These are phyloP conservation scores for Protobothrops flavoviridis DNA, from an alignment of 2,113 vertebrate genomes.

Conservation along the genomic window DNA sequence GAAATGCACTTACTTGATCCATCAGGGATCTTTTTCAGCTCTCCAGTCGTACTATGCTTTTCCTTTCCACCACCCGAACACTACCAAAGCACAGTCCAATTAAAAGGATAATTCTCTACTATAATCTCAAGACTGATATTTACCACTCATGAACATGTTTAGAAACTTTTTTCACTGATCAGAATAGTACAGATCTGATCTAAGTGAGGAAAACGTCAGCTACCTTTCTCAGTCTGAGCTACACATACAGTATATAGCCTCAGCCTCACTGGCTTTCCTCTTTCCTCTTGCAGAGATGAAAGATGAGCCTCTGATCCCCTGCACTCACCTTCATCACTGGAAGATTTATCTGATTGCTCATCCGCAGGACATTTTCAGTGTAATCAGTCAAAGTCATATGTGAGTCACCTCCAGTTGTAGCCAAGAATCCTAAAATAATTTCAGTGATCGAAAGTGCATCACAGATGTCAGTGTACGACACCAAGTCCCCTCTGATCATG, in stretches of 20 bases:
- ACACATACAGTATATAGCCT: neutral
- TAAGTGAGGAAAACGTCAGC: neutral
- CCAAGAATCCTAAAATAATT: constrained; percentile 85
- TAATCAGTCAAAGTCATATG: constrained; percentile 78
- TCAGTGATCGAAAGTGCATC: constrained; percentile 85
- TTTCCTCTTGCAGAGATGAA: neutral
- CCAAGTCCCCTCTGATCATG: constrained; percentile 79
- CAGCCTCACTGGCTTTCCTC: neutral
- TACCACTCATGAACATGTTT: neutral
- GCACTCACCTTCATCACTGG: constrained; percentile 81
- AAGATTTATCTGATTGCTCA: constrained; percentile 79
- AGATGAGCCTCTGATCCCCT: neutral
- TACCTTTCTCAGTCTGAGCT: neutral
- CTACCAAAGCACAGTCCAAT: neutral
- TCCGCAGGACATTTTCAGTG: constrained; percentile 80
- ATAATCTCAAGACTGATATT: neutral
- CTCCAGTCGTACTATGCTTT: neutral
- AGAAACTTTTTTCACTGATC: neutral
- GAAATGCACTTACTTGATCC: neutral
- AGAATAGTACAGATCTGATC: neutral
- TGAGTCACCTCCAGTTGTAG: constrained; percentile 80
- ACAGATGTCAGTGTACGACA: constrained; percentile 88
- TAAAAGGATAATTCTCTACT: neutral
- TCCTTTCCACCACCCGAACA: neutral
- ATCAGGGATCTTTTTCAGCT: neutral